Percentiles rank a stretch among this genome's conserved stretches.
Conservation (phyloP, 2,888 invertebrate species). For the Campoplex capitator region DNA sequence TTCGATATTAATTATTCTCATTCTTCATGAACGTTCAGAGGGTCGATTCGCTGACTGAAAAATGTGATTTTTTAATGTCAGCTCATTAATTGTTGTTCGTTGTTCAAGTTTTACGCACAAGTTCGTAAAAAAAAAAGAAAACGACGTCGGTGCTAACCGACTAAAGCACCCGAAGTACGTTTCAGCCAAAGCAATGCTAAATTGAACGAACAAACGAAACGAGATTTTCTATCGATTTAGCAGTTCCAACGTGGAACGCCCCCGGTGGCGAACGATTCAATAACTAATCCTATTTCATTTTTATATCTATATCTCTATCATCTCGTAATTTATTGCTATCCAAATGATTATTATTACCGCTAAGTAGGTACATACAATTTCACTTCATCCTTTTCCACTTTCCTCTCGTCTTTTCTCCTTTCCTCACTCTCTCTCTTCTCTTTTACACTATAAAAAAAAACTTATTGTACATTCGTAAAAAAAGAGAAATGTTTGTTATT, state of each 20-base stretch:
- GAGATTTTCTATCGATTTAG: neutral
- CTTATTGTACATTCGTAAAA: slow-evolving; percentile 45
- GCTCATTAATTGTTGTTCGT: slow-evolving; percentile 8
- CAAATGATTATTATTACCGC: slow-evolving; percentile 58
- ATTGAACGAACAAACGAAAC: neutral
- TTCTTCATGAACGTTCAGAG: neutral
- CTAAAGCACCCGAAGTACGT: no score
- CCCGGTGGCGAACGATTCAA: neutral
- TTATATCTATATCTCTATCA: slow-evolving; percentile 6
- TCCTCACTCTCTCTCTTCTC: neutral
- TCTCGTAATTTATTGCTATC: slow-evolving; percentile 64
- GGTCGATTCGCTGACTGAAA: neutral
- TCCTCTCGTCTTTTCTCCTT: neutral
- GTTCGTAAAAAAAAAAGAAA: neutral
- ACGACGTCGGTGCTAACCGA: neutral
- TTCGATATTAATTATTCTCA: neutral
- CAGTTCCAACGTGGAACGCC: neutral
- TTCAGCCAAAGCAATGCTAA: neutral
- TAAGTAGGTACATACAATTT: slow-evolving; percentile 57
- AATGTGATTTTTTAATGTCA: slow-evolving; percentile 20
- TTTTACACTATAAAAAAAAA: slow-evolving; percentile 6
- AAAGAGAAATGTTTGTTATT: slow-evolving; percentile 65
- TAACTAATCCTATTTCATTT: slow-evolving; percentile 17
- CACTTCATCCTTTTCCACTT: neutral
- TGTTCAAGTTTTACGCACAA: neutral